Evolutionary conservation across 2,888 invertebrate species (phyloP), one percentile per base, ranked within the genome.

Genomic region (Diarsia brunnea): DNA sequence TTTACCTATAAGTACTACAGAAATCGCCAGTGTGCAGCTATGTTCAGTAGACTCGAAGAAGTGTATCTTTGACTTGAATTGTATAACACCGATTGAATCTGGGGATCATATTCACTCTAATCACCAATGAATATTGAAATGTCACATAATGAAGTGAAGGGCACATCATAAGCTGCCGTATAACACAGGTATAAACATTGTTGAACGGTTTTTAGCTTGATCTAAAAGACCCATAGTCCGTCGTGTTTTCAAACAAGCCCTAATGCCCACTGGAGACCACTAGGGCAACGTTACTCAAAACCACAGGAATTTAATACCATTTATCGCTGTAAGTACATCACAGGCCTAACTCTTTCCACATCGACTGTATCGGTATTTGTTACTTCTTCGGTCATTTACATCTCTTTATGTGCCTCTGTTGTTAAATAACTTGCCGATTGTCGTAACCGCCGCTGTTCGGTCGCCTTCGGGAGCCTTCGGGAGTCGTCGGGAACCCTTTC

Each of bases 301-400:
- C 14, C 14, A 24, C 14, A 7, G 14, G 19, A 12, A 24, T 10
- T 24, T n/a, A 76, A 49, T 27, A 27, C 24, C 14, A 55, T 47
- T 27, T 11, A 43, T 85, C 51, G 82, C 82, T 53, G 1, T 4
- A 12, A 69, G 61, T 83, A 24, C 45, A 19, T 31, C 27, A 63
- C 68, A 58, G n/a, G 16, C 82, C 70, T 65, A 49, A 73, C 38
- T 31, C 27, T 38, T 73, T 11, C 43, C 21, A 73, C 86, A 69
- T 73, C 47, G 78, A 65, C 72, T 73, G 70, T 79, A 79, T 84
- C 49, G 80, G 80, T 75, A 79, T 86, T 84, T 74, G 87, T 84
- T 77, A 65, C 74, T 79, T 65, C 64, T 86, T 66, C 7, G 58
- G 86, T 86, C 84, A 86, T 84, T 86, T 77, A 76, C 84, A 86